Base-by-base conservation (phyloP, 2,113 vertebrate genomes). In the Ctenomys sociabilis region DNA sequence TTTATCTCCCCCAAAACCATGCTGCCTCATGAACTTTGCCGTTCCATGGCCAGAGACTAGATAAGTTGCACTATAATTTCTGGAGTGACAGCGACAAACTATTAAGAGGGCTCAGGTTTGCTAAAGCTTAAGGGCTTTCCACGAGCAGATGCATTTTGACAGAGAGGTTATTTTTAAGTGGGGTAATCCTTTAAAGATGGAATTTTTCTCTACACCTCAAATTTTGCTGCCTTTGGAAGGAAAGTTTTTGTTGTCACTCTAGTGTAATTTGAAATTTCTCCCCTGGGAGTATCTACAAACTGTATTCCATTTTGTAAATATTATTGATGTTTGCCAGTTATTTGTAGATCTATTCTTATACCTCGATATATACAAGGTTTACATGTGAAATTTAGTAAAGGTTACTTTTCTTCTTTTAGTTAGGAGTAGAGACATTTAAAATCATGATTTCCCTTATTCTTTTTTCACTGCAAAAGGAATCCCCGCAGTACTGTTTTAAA, bases 31-130 rank as follows among this genome's bases (percentile, higher is more conserved):
- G 82, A 77, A 72, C 14, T 66, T 87, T 61, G 37, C 32, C 24
- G 91, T 45, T 86, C 78, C 52, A 5, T 78, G 28, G 68, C 35
- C 40, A 37, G 57, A 78, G n/a, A 49, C 37, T 35, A 7, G 77
- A 68, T 3, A 7, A 72, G 12, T 75, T 43, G 30, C n/a, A 45
- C 10, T 95, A 43, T 14, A 90, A 49, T 94, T 96, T 88, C 63
- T 90, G 90, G 90, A 54, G 7, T 30, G 9, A 84, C 45, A 90
- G 30, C 84, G 45, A 85, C 21, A 95, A 80, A 72, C 68, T 90
- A 85, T 91, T 17, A 40, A 24, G 70, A 26, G 32, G 7, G 32
- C 54, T 94, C 37, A 52, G 85, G 72, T 82, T 32, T 49, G 40
- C 77, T 87, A 57, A 2, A 57, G 63, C 3, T 91, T 77, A 73